Base-by-base conservation (phyloP, 2,888 invertebrate genomes). In the Tipula unca region DNA sequence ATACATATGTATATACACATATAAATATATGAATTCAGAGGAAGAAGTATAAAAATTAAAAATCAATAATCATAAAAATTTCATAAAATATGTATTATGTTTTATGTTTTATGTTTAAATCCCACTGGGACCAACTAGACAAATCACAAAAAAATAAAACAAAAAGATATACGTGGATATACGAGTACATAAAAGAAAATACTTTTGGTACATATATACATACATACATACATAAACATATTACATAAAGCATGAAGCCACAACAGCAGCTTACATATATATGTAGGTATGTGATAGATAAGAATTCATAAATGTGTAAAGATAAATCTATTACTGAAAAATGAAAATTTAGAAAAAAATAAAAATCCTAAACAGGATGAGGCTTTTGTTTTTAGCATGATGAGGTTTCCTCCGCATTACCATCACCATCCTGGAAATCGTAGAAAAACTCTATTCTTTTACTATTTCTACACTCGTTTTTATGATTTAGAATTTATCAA, bases 81-180 rank as follows among this genome's bases (percentile, higher is more conserved):
- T 69, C 25, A 69, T 69, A 48, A 17, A 48, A 17, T 13, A 39
- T 13, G 1, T 39, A 39, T 13, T 39, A 39, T 39, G n/a, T n/a
- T n/a, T n/a, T n/a, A 17, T 48, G 17, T 48, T n/a, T n/a, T 48
- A 20, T 69, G 25, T 25, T 69, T 69, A 69, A 25, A 69, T 25
- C 69, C 69, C 69, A 69, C 20, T 69, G 69, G 69, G 69, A 69
- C 69, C 69, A 69, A 69, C 69, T 69, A 69, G 69, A 69, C 69
- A 69, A 69, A 69, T 69, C 69, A 32, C 4, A 32, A 32, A 32
- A 32, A 32, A 32, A 32, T 3, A 32, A 32, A 32, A 32, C 32
- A 32, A 32, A 32, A 32, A 6, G 32, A 32, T 32, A 6, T 32
- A n/a, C n/a, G 32, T 32, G 32, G 6, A 32, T n/a, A 48, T 48